Evolutionary conservation across 2,113 vertebrate genomes (phyloP).

Genomic region (Geothlypis trichas): DNA sequence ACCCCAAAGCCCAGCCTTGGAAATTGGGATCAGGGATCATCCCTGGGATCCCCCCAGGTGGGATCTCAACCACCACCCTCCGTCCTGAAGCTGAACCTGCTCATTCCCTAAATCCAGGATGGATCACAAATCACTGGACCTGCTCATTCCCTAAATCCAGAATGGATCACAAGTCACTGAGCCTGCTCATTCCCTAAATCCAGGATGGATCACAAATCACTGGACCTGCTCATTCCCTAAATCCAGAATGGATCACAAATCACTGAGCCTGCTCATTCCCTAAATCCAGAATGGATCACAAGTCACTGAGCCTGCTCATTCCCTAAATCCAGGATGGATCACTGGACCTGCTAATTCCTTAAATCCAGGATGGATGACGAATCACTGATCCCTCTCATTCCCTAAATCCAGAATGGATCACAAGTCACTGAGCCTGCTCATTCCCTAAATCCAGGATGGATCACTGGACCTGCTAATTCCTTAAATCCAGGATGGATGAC

Average conservation of each 20-base stretch:
- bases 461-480: not conserved
- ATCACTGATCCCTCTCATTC: not conserved
- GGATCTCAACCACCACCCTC: not conserved
- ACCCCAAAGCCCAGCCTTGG: not conserved
- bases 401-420: not conserved
- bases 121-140: too few species aligned
- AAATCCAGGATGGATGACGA: not conserved
- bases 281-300: not conserved
- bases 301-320: not conserved
- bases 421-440: not conserved
- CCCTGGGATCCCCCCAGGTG: not conserved
- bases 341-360: not conserved
- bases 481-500: too few species aligned
- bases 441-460: not conserved
- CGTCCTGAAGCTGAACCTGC: not conserved
- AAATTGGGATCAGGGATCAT: not conserved
- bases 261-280: not conserved
- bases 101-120: not conserved
- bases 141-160: too few species aligned
- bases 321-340: too few species aligned
- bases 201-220: accelerated
- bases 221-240: not conserved
- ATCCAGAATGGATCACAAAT: too few species aligned
- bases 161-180: too few species aligned
- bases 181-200: not conserved